These are phyloP conservation scores for Arenaria interpres DNA, from an alignment of 2,113 vertebrate species.

Conservation along the genomic window DNA sequence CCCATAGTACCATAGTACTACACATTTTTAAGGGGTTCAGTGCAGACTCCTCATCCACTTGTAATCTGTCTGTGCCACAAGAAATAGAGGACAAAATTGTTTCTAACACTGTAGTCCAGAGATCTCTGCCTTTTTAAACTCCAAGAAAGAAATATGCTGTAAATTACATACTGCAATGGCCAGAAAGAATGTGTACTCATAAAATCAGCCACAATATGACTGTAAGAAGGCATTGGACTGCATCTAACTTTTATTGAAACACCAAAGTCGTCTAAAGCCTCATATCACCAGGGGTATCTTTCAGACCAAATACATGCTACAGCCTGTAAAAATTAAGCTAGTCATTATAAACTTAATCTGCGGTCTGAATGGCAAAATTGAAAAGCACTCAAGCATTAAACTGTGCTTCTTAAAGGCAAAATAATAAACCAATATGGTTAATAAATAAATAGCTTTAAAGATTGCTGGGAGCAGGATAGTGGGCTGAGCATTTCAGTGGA, in stretches of 20 bases:
- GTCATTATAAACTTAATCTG: slow-evolving; percentile 49
- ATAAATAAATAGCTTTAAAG: slow-evolving; percentile 33
- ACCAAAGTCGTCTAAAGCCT: neutral
- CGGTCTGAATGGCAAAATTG: slow-evolving; percentile 55
- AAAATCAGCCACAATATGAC: neutral
- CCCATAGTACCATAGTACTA: too few species aligned
- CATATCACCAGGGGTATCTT: neutral
- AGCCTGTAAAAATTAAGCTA: slow-evolving; percentile 51
- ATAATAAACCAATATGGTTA: slow-evolving; percentile 40
- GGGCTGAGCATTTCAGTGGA: neutral
- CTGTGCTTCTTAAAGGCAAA: slow-evolving; percentile 49
- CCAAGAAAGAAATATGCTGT: neutral
- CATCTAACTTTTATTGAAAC: slow-evolving; percentile 32
- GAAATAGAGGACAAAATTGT: neutral
- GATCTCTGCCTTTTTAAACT: neutral
- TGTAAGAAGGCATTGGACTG: neutral
- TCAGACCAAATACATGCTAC: slow-evolving; percentile 2
- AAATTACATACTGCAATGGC: neutral
- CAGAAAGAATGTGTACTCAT: neutral
- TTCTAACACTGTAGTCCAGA: neutral
- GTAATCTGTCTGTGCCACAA: neutral
- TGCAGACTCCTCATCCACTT: neutral
- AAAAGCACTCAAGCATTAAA: slow-evolving; percentile 62
- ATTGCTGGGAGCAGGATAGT: neutral
- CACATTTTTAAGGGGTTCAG: neutral